phyloP scores from a whole-genome alignment of 2,797 vertebrate species.

The Poecilia velifera region DNA sequence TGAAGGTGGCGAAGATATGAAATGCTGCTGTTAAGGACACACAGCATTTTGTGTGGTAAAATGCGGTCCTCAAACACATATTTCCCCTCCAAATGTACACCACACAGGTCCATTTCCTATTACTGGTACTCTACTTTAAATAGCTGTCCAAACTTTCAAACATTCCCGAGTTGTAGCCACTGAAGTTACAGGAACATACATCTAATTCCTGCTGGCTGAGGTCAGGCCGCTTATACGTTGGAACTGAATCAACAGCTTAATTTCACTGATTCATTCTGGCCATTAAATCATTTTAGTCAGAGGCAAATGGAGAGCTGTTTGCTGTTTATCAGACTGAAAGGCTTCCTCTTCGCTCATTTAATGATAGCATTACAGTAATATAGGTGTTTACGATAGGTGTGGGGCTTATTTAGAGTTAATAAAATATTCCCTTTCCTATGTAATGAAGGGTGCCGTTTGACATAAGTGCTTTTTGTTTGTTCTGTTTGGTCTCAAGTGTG shows the following conservation, averaged over 20 bases:
- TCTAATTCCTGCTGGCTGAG: constrained; percentile 39
- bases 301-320: constrained; percentile 78
- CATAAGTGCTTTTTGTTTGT: constrained; percentile 85
- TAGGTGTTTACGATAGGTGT: constrained; percentile 82
- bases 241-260: constrained; percentile 75
- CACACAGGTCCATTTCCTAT: neutral
- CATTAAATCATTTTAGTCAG: constrained; percentile 80
- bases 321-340: constrained; percentile 79
- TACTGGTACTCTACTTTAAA: neutral
- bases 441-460: constrained; percentile 79
- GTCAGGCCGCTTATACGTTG: constrained; percentile 60
- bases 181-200: constrained; percentile 19
- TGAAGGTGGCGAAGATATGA: neutral
- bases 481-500: constrained; percentile 81
- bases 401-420: constrained; percentile 82
- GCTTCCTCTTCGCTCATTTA: constrained; percentile 72
- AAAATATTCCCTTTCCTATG: constrained; percentile 81
- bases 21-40: neutral
- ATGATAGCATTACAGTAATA: constrained; percentile 81
- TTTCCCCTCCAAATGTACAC: neutral
- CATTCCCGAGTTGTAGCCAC: constrained; percentile 7
- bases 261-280: constrained; percentile 73
- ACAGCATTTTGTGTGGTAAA: neutral
- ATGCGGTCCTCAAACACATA: neutral
- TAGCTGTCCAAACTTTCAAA: neutral